Evolutionary conservation across 2,888 invertebrate genomes (phyloP), one percentile per base, ranked within the genome.

Genomic region (Octodonta nipae): DNA sequence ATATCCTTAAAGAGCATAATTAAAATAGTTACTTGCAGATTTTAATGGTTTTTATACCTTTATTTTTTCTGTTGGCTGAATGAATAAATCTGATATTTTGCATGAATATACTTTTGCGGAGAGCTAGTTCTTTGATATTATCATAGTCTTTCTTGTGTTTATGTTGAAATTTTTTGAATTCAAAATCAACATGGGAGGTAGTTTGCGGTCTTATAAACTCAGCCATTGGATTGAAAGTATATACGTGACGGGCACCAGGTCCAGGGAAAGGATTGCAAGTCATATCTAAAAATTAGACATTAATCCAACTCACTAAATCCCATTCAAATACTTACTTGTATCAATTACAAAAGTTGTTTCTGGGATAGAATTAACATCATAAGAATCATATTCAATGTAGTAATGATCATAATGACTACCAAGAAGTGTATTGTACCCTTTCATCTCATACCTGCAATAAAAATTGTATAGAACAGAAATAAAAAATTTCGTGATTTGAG

Each of bases 371-470:
- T 78, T 78, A 5, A 73, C 69, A 25, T 70, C 63, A 41, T 73
- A 79, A 38, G 67, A 67, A 26, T 74, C 73, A 51, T 93, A 93
- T 26, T 80, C 75, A 28, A 95, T 58, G 56, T 82, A 85, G 54
- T 95, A 95, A 58, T 92, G 91, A 60, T 95, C 93, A 54, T 84
- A 93, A 60, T 95, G 93, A 0, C 92, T 92, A 1, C 92, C 92
- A n/a, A 95, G 66, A 1, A 95, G 66, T 0, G 79, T 75, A 58
- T 95, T 92, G 60, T 73, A 93, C 1, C 93, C 95, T 52, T 75
- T 77, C 93, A 95, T 95, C 64, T 92, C 88, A 58, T 92, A 95
- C 39, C 58, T 58, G 33, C 28, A 49, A 49, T 2, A 4, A 11
- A 11, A 4, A 22, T 10, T 22, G n/a, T n/a, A n/a, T n/a, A n/a